phyloP scores from a whole-genome alignment of 1,140 invertebrate genomes.

The Lordiphosa mommai region DNA sequence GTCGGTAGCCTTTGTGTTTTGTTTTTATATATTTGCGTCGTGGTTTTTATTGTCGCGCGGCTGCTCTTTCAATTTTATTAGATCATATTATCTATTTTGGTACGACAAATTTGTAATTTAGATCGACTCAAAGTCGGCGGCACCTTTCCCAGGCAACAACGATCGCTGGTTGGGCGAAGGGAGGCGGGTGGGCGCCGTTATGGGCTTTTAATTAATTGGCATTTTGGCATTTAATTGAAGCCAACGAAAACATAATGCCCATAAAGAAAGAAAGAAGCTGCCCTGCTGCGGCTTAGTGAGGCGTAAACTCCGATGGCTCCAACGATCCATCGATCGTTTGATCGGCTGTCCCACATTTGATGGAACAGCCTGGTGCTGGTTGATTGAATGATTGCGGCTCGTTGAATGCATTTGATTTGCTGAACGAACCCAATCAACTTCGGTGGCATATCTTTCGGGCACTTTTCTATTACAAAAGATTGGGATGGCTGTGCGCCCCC shows the following conservation, averaged over 20 bases:
- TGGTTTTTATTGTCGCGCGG: conserved; percentile 62
- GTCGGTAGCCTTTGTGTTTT: not conserved
- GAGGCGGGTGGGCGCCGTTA: conserved; percentile 34
- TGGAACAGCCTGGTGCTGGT: conserved; percentile 9
- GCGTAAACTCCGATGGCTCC: conserved; percentile 31
- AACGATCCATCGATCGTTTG: not conserved
- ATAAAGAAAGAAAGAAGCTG: conserved; percentile 5
- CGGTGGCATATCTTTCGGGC: too few relatives aligned
- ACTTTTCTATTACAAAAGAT: too few relatives aligned
- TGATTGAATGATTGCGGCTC: conserved; percentile 30
- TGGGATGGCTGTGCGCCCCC: too few relatives aligned
- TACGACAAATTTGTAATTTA: conserved; percentile 72
- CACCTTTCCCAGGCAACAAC: conserved; percentile 1
- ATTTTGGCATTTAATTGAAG: conserved; percentile 71
- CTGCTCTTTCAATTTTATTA: conserved; percentile 72
- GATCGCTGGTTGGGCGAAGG: not conserved
- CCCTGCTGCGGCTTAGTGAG: conserved; percentile 23
- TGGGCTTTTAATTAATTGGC: conserved; percentile 73
- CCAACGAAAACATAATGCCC: conserved; percentile 1
- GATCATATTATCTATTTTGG: conserved; percentile 75
- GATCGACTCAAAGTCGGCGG: conserved; percentile 26
- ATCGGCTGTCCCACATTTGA: not conserved
- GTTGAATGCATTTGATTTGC: not conserved
- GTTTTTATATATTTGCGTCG: conserved; percentile 24
- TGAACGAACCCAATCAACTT: too few relatives aligned